A percentile compares a stretch with the other conserved stretches of the same genome.
Conservation (phyloP, 2,797 vertebrate genomes). For the Molossus molossus region DNA sequence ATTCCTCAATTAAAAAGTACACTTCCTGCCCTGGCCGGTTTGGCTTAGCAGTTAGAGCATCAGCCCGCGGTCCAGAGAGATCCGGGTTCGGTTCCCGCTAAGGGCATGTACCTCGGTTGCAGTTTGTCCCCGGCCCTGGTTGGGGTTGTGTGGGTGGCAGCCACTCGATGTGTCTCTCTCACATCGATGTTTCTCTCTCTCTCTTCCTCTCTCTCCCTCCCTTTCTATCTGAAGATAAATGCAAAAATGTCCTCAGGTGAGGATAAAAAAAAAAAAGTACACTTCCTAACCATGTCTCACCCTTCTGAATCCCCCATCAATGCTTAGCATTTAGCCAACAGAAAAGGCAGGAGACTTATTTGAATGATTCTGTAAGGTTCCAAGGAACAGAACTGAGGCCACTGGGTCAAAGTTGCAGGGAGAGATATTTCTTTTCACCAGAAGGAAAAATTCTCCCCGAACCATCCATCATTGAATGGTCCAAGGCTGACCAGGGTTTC, state of each 20-base stretch:
- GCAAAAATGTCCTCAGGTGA: too few species aligned
- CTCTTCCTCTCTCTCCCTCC: too few species aligned
- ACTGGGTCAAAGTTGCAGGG: neutral
- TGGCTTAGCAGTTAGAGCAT: too few species aligned
- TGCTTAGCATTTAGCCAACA: neutral
- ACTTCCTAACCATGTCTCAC: neutral
- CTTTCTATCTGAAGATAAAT: too few species aligned
- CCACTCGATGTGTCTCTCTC: too few species aligned
- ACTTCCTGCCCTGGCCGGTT: too few species aligned
- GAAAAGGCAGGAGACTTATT: slow-evolving; percentile 22
- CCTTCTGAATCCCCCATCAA: neutral
- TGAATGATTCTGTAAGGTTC: neutral
- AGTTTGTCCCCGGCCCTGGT: too few species aligned
- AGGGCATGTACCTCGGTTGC: too few species aligned
- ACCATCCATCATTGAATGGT: neutral
- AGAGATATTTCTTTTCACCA: slow-evolving; percentile 15
- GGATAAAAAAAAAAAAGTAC: neutral
- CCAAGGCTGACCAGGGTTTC: neutral
- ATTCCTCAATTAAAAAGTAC: neutral
- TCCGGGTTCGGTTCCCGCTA: too few species aligned
- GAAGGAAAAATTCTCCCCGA: neutral
- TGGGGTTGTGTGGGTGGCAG: too few species aligned
- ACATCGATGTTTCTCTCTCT: too few species aligned
- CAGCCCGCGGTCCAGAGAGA: too few species aligned
- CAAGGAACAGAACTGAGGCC: neutral